Percentiles rank a stretch among this genome's conserved stretches.
Evolutionary conservation across 2,888 invertebrate genomes (phyloP).

Genomic region (Lepidocyrtoides sp.): DNA sequence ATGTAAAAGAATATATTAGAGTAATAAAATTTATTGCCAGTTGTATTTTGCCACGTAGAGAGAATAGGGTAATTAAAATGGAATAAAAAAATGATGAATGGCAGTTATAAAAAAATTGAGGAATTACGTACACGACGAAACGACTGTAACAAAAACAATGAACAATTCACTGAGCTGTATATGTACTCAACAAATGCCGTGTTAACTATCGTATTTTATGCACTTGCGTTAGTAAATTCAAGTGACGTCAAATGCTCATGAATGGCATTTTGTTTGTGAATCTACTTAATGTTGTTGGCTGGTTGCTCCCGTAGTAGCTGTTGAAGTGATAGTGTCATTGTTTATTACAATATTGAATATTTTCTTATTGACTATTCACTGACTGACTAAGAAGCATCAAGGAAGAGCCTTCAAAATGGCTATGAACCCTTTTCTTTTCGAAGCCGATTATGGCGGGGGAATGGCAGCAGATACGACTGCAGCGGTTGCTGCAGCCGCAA

Average conservation of each 20-base stretch:
- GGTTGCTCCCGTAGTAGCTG: too few relatives aligned
- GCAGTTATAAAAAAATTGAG: not conserved
- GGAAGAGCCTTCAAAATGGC: constrained; percentile 57
- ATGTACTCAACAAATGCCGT: too few relatives aligned
- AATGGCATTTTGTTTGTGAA: too few relatives aligned
- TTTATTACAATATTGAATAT: too few relatives aligned
- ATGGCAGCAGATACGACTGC: constrained; percentile 76
- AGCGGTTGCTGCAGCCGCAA: constrained; percentile 73
- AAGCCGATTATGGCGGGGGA: constrained; percentile 87
- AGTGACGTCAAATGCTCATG: too few relatives aligned
- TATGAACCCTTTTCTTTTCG: constrained; percentile 89
- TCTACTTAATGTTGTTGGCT: too few relatives aligned
- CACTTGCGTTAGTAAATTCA: too few relatives aligned
- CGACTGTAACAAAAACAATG: not conserved
- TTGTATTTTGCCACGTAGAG: not conserved
- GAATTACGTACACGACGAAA: not conserved
- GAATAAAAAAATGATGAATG: not conserved
- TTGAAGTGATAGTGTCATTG: too few relatives aligned
- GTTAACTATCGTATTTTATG: too few relatives aligned
- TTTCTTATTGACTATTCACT: too few relatives aligned
- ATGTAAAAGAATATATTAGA: not conserved
- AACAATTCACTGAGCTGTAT: too few relatives aligned
- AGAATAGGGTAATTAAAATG: not conserved
- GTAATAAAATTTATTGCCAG: not conserved
- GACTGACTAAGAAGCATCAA: too few relatives aligned